These are phyloP conservation scores for Nycticebus coucang DNA, from an alignment of 2,113 vertebrate genomes.

Conservation along the genomic window DNA sequence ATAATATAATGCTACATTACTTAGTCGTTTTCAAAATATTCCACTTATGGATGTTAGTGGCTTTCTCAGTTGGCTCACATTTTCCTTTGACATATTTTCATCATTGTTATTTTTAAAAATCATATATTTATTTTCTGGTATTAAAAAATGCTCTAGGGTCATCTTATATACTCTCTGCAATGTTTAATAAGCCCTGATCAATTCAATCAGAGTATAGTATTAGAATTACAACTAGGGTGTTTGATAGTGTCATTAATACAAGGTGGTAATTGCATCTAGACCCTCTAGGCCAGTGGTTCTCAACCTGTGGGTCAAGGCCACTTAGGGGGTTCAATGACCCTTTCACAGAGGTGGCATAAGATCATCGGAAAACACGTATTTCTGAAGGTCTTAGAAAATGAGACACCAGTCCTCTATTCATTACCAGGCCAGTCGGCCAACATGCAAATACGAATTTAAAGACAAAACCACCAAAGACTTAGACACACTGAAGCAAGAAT, in stretches of 20 bases:
- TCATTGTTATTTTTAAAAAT: neutral
- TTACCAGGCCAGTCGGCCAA: no score
- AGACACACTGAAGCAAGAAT: no score
- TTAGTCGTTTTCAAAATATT: neutral
- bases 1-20: neutral
- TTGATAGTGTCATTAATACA: neutral
- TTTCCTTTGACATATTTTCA: neutral
- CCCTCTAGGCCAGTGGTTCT: neutral
- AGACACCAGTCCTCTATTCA: no score
- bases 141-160: neutral
- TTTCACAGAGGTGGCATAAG: no score
- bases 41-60: neutral
- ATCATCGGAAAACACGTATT: no score
- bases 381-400: no score
- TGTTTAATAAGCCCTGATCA: neutral
- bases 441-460: no score
- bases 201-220: neutral
- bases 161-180: neutral
- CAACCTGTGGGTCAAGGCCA: no score
- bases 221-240: neutral
- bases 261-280: neutral
- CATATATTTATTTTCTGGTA: neutral
- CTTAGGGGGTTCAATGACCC: no score
- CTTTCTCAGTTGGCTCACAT: neutral
- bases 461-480: no score